Percentiles rank a stretch among this genome's conserved stretches.
phyloP scores from a whole-genome alignment of 2,113 vertebrate genomes.

The Phainopepla nitens region DNA sequence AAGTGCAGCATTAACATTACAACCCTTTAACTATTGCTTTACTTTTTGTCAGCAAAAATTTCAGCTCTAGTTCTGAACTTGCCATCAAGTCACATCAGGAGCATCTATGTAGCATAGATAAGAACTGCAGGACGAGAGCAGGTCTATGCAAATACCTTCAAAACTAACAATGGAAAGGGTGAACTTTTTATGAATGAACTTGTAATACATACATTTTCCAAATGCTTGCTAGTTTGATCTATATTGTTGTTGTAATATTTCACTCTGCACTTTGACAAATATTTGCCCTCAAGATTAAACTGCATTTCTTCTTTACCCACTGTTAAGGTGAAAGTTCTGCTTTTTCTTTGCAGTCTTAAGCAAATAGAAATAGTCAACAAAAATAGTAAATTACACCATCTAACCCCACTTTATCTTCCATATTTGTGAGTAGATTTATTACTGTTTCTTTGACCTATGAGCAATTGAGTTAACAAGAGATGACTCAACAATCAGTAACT shows the following conservation, averaged over 20 bases:
- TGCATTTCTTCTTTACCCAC: neutral
- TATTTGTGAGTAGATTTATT: slow-evolving; percentile 5
- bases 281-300: neutral
- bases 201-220: neutral
- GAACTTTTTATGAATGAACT: neutral
- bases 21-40: neutral
- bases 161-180: neutral
- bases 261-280: neutral
- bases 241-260: neutral
- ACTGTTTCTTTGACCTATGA: neutral
- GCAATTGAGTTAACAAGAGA: slow-evolving; percentile 14
- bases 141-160: neutral
- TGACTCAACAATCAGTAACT: neutral
- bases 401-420: neutral
- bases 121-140: neutral
- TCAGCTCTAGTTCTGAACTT: neutral
- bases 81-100: neutral
- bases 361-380: neutral
- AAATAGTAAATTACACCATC: neutral
- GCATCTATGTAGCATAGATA: neutral
- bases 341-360: neutral
- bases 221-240: neutral
- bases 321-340: neutral
- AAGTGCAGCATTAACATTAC: neutral
- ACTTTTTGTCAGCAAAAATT: neutral